Evolutionary conservation across 1,140 invertebrate genomes (phyloP), one percentile per base, ranked within the genome.

Genomic region (Pissodes strobi): DNA sequence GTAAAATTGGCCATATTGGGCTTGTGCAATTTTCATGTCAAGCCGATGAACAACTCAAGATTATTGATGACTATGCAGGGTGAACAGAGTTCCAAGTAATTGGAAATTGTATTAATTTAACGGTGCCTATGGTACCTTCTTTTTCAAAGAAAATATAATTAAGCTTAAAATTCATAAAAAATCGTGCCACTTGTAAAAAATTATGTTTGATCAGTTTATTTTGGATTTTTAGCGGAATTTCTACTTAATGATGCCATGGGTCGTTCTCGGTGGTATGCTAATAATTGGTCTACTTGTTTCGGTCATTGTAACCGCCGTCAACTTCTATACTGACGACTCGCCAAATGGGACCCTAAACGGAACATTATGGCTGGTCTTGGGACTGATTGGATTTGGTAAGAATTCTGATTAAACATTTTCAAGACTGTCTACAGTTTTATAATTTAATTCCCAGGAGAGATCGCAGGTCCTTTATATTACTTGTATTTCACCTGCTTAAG

Each of bases 211-310:
- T 63, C 17, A 9, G 9, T 41, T 62, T 45, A 13, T 62, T 18
- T 3, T n/a, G 19, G 30, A 17, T 61, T 82, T 83, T 4, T 78
- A 92, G 90, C 82, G 85, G 73, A 89, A 90, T 69, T 88, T 87
- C 62, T 90, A 86, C 77, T 77, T 91, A 65, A 91, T 92, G 90
- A 79, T 91, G 17, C 90, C 90, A 22, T 93, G 89, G 88, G 88
- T 93, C 12, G 83, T 90, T 19, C 78, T 92, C 18, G 89, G 88
- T 0, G 84, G 91, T 25, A 88, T 92, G 82, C 79, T 92, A 23
- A 86, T 86, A 0, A 82, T 92, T 56, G 88, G 86, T 4, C 73
- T 91, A 39, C 76, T 90, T 17, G 85, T 92, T 57, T 91, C 88
- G 55, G 83, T 91, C 17, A 82, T 92, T 25, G 90, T 90, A 70